Evolutionary conservation across 2,888 invertebrate genomes (phyloP).

Genomic region (Nomada flava): DNA sequence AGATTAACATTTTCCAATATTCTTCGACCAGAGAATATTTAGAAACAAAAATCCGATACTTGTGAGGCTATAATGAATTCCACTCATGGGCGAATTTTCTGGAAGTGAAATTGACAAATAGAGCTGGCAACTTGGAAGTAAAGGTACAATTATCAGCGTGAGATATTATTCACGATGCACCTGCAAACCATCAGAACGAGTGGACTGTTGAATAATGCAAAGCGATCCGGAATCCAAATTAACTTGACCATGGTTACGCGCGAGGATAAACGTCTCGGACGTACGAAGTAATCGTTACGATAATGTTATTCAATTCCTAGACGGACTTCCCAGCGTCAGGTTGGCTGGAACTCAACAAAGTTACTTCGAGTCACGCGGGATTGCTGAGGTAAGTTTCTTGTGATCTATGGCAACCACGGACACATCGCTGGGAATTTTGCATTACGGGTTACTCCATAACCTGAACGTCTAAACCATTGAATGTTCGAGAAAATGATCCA

Average conservation of each 20-base stretch:
- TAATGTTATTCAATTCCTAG: constrained; percentile 48
- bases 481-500: neutral
- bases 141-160: constrained; percentile 32
- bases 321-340: neutral
- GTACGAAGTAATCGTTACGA: constrained; percentile 38
- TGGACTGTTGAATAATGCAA: constrained; percentile 79
- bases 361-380: constrained; percentile 26
- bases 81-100: constrained; percentile 20
- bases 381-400: constrained; percentile 28
- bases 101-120: neutral
- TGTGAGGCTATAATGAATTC: constrained; percentile 68
- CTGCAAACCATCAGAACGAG: constrained; percentile 70
- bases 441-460: neutral
- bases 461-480: neutral
- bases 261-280: constrained; percentile 46
- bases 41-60: constrained; percentile 58
- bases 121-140: constrained; percentile 8
- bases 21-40: neutral
- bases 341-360: constrained; percentile 12
- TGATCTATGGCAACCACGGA: constrained; percentile 6
- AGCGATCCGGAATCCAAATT: constrained; percentile 66
- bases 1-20: constrained; percentile 27
- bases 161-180: constrained; percentile 48
- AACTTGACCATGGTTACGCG: constrained; percentile 50
- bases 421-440: neutral